Evolutionary conservation across 2,113 vertebrate species (phyloP).

Genomic region (Piprites chloris): DNA sequence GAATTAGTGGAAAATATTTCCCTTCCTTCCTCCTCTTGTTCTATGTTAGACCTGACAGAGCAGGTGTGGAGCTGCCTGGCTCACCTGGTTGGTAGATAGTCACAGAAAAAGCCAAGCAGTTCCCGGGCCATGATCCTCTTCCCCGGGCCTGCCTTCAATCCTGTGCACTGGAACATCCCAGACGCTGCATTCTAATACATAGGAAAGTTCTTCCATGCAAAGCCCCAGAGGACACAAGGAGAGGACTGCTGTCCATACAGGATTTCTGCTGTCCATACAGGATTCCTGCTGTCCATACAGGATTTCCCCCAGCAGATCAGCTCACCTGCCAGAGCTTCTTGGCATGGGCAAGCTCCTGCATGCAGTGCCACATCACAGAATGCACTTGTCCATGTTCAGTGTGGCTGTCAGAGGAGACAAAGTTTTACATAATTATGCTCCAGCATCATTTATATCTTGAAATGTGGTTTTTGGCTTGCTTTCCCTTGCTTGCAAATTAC

Average conservation of each 20-base stretch:
- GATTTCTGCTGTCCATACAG: too few species aligned
- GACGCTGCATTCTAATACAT: fast-evolving
- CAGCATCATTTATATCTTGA: not conserved
- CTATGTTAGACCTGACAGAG: not conserved
- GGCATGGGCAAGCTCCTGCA: fast-evolving
- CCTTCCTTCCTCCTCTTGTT: not conserved
- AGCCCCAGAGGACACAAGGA: not conserved
- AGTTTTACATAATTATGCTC: not conserved
- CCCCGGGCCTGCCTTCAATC: not conserved
- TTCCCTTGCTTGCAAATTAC: not conserved
- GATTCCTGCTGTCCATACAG: not conserved
- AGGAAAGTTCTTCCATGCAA: not conserved
- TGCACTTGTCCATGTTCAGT: not conserved
- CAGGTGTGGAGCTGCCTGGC: not conserved
- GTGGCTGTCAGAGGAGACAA: not conserved
- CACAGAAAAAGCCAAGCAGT: not conserved
- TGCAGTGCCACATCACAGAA: not conserved
- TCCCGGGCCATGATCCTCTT: not conserved
- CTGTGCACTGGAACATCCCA: not conserved
- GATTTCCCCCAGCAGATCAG: not conserved
- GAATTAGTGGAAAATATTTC: not conserved
- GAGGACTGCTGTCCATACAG: not conserved
- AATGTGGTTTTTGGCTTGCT: not conserved
- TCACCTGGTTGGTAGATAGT: not conserved
- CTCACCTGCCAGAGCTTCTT: not conserved